A percentile compares a stretch with the other conserved stretches of the same genome.
phyloP scores from a whole-genome alignment of 2,113 vertebrate species.

The Nycticebus coucang region DNA sequence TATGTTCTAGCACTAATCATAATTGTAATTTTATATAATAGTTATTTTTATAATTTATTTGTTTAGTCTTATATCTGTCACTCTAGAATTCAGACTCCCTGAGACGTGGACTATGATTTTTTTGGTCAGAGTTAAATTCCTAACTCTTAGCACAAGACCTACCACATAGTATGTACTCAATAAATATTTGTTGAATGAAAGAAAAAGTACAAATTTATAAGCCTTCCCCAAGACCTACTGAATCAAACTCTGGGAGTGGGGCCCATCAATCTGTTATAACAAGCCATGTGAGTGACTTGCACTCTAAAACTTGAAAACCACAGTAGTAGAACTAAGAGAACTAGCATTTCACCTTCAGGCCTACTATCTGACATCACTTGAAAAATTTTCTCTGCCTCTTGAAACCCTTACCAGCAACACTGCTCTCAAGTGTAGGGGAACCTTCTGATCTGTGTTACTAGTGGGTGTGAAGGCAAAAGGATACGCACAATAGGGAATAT shows the following conservation, averaged over 20 bases:
- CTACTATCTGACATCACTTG: slow-evolving; percentile 30
- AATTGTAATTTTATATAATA: slow-evolving; percentile 23
- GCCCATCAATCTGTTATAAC: neutral
- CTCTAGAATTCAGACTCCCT: slow-evolving; percentile 31
- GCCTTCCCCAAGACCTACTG: neutral
- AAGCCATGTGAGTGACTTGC: neutral
- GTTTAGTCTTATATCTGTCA: slow-evolving; percentile 40
- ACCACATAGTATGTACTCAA: neutral
- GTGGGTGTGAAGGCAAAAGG: neutral
- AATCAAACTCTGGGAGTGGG: neutral
- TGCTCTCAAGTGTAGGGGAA: neutral
- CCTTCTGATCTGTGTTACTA: neutral
- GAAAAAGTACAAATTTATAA: neutral
- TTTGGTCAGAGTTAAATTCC: slow-evolving; percentile 25
- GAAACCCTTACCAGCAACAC: neutral
- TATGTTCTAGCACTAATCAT: slow-evolving; percentile 17
- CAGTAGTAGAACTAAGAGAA: neutral
- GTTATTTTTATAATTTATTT: slow-evolving; percentile 64
- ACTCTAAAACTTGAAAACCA: neutral
- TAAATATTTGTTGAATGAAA: slow-evolving; percentile 47
- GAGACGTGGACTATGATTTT: slow-evolving; percentile 29
- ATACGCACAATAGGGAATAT: neutral
- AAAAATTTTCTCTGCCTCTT: slow-evolving; percentile 14
- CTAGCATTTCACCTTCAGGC: slow-evolving; percentile 22
- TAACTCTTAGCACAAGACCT: slow-evolving; percentile 33